Conservation (phyloP, 2,113 vertebrate genomes). For the Athene noctua region DNA sequence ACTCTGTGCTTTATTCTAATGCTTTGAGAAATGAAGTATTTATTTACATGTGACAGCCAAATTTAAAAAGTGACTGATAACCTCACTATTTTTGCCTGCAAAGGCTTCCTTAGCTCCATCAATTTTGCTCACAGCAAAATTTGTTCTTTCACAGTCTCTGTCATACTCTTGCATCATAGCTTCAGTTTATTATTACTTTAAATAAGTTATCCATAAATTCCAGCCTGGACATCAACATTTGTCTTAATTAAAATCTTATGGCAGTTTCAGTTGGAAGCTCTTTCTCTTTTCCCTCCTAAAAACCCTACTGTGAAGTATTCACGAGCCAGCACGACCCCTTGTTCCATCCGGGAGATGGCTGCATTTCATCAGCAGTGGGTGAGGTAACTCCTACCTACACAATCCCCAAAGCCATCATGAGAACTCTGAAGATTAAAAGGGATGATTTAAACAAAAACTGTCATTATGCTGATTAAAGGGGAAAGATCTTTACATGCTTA, state of each 20-base stretch:
- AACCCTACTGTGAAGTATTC: slow-evolving; percentile 33
- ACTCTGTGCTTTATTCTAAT: background rate
- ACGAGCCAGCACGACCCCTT: slow-evolving; percentile 38
- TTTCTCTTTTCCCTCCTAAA: slow-evolving; percentile 38
- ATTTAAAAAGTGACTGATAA: background rate
- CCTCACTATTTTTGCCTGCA: background rate
- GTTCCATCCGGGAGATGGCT: slow-evolving; percentile 37
- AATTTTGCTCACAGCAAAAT: background rate
- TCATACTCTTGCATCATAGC: background rate
- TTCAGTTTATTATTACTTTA: slow-evolving; percentile 21
- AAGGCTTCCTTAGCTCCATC: background rate
- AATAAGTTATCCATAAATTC: slow-evolving; percentile 38
- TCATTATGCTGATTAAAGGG: slow-evolving; percentile 60
- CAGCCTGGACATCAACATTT: slow-evolving; percentile 9
- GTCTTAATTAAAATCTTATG: slow-evolving; percentile 55
- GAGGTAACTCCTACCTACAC: slow-evolving; percentile 59
- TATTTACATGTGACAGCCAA: background rate
- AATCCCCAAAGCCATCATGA: slow-evolving; percentile 29
- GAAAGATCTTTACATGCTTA: slow-evolving; percentile 41
- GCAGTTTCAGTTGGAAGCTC: slow-evolving; percentile 42
- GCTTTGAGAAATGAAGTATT: background rate
- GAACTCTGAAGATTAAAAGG: slow-evolving; percentile 60
- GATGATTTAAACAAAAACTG: slow-evolving; percentile 50
- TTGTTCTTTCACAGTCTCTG: background rate
- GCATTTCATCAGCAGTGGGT: slow-evolving; percentile 38